phyloP scores from a whole-genome alignment of 2,888 invertebrate species.

The Euplexia lucipara region DNA sequence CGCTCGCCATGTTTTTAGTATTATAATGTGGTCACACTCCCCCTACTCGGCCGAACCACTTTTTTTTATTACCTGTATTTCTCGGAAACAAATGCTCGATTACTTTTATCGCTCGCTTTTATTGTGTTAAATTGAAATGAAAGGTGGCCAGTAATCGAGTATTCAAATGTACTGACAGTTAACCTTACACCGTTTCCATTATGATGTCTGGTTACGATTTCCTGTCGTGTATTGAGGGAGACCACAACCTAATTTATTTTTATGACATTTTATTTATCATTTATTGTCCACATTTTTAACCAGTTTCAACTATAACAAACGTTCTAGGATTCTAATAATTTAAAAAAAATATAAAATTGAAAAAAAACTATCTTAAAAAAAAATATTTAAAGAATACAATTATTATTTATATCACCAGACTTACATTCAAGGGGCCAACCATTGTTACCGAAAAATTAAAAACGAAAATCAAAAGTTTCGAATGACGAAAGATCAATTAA shows the following conservation, averaged over 20 bases:
- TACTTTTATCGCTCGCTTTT: constrained; percentile 68
- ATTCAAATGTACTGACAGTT: constrained; percentile 48
- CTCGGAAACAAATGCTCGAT: constrained; percentile 79
- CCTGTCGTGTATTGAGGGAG: constrained; percentile 62
- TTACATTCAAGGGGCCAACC: constrained; percentile 7
- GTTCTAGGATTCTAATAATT: too few relatives aligned
- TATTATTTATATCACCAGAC: neutral
- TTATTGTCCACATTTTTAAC: constrained; percentile 40
- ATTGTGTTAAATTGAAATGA: constrained; percentile 71
- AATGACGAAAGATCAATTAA: constrained; percentile 68
- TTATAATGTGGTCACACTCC: constrained; percentile 86
- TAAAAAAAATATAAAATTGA: too few relatives aligned
- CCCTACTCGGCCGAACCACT: constrained; percentile 73
- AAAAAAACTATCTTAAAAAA: too few relatives aligned
- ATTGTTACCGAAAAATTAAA: constrained; percentile 53
- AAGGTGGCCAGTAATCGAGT: constrained; percentile 59
- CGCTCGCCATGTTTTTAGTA: constrained; percentile 84
- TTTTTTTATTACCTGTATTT: constrained; percentile 81
- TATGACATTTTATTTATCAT: constrained; percentile 47
- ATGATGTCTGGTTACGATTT: constrained; percentile 65
- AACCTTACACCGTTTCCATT: constrained; percentile 54
- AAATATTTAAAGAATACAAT: neutral
- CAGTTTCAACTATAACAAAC: too few relatives aligned
- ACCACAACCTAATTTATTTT: constrained; percentile 55
- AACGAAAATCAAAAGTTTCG: constrained; percentile 52